Base-by-base conservation (phyloP, 2,113 vertebrate genomes). In the Seriola quinqueradiata region DNA sequence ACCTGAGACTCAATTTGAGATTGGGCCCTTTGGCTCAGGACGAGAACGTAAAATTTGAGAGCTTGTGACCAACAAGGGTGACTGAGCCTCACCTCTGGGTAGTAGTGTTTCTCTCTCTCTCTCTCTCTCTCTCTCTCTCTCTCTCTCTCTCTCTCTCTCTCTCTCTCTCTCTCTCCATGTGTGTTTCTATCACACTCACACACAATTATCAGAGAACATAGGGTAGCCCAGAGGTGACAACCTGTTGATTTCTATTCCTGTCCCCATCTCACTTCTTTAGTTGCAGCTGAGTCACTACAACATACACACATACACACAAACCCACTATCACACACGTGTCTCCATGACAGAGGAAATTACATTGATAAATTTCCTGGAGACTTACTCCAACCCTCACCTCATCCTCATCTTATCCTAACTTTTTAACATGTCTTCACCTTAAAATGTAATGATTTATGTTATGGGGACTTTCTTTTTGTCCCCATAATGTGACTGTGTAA, bases 171-270 rank as follows among this genome's bases (percentile, higher is more conserved):
- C 7, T 64, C 0, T 52, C 19, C 17, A 52, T 70, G 11, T 42
- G 6, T 59, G 0, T 0, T 5, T 77, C 13, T 66, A 23, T 71
- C 21, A n/a, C 23, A 54, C 38, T 68, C 64, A 82, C 55, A 75
- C 48, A 77, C 68, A 61, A 16, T 44, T 46, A 68, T 23, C 46
- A 66, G 13, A 64, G 36, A 67, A 23, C 52, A 52, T 28, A 55
- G 58, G 52, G 42, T 38, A 34, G 40, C 74, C 70, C 38, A 67
- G 66, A 75, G 44, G 32, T 82, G 83, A 75, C 72, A 80, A 57
- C 78, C 40, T 80, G 87, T 77, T 86, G 77, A 84, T 86, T 80
- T 75, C 40, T 59, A 44, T 68, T 61, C 46, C 28, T 75, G 54
- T 79, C 59, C 17, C 85, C 65, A 59, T 71, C 25, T 75, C 34